Base-by-base conservation (phyloP, 2,888 invertebrate genomes). In the Molanna angustata region DNA sequence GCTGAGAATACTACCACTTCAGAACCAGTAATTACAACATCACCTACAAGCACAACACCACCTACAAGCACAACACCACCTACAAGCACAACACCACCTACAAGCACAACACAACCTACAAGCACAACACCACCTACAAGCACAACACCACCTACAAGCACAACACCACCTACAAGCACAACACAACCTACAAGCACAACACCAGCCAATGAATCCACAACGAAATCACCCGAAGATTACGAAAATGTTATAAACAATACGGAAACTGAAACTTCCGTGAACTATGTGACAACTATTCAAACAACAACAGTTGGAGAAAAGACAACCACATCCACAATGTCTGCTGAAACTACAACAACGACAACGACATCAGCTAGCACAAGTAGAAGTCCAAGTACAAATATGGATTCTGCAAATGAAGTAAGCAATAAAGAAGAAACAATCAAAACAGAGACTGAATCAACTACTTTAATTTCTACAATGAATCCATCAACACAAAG, bases 41-140 rank as follows among this genome's bases (percentile, higher is more conserved):
- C 57, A 21, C 58, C 60, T n/a, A 57, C 62, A 33, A 60, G 58
- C 48, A 56, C 52, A 33, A 56, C 58, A 2, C 39, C 49, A 16
- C 57, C 59, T 33, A 49, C 58, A n/a, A 59, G 53, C 9, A 49
- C 52, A 37, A 22, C 49, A 16, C 60, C 64, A 11, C 59, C 61
- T n/a, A n/a, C n/a, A n/a, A n/a, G n/a, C n/a, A n/a, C n/a, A 58
- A 61, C 64, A 33, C 65, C 64, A 37, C 32, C 60, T 42, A 58
- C 56, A 19, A 63, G 61, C 16, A 46, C 53, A 17, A 44, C 53
- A n/a, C 40, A 49, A 18, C 49, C 57, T 17, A 46, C 61, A 22
- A 59, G 54, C 20, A 62, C 61, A 19, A 49, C 53, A 37, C 41
- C 54, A 22, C 45, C 55, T n/a, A 53, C 56, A 17, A 37, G 22